Percentiles rank a stretch among this genome's conserved stretches.
These are phyloP conservation scores for Trinectes maculatus DNA, from an alignment of 2,113 vertebrate genomes.

Conservation along the genomic window DNA sequence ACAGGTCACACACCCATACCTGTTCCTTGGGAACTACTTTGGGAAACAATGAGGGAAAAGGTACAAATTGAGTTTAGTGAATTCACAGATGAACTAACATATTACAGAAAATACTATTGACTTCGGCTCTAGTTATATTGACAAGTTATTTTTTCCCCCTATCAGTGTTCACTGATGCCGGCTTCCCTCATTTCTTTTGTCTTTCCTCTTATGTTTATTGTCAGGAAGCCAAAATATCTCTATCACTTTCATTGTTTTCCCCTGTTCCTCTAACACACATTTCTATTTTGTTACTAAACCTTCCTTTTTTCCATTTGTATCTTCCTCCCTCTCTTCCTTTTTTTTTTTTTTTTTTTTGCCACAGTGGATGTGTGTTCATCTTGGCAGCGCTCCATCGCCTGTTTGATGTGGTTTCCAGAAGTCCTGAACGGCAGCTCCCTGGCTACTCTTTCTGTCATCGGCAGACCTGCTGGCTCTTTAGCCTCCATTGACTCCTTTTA, in stretches of 20 bases:
- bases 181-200: background rate
- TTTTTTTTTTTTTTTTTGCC: slow-evolving; percentile 53
- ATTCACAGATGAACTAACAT: background rate
- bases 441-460: slow-evolving; percentile 85
- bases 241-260: background rate
- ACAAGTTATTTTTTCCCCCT: background rate
- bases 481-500: slow-evolving; percentile 86
- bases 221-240: background rate
- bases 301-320: slow-evolving; percentile 30
- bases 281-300: slow-evolving; percentile 41
- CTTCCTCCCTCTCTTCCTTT: slow-evolving; percentile 5
- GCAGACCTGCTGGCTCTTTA: slow-evolving; percentile 83
- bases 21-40: no score
- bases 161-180: background rate
- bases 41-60: background rate
- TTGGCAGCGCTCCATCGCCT: slow-evolving; percentile 77
- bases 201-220: background rate
- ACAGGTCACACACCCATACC: no score
- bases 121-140: background rate
- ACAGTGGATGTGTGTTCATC: slow-evolving; percentile 82
- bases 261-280: slow-evolving; percentile 33
- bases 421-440: slow-evolving; percentile 81
- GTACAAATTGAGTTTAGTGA: slow-evolving; percentile 1
- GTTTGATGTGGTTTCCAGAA: slow-evolving; percentile 87
- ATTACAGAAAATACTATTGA: background rate